Conservation (phyloP, 2,797 vertebrate species). For the Phoxinus dragarum region DNA sequence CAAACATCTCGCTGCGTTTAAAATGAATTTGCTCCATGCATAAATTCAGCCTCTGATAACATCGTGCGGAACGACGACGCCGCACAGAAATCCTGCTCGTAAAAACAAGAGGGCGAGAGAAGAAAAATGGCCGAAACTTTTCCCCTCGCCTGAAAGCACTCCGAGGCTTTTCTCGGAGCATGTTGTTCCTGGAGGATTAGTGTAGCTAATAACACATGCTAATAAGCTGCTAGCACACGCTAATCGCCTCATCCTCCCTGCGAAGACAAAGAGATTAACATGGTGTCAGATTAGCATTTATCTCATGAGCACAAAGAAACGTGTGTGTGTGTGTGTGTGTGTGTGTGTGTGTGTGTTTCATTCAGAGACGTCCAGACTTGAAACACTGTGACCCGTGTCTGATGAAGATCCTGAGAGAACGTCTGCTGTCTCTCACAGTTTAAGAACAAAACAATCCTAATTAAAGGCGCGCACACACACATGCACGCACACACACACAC, state of each 20-base stretch:
- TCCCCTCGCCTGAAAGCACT: conserved; percentile 32
- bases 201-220: conserved; percentile 62
- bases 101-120: conserved; percentile 50
- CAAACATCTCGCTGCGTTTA: conserved; percentile 62
- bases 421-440: conserved; percentile 10
- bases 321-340: background rate
- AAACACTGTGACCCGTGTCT: conserved; percentile 23
- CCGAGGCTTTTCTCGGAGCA: conserved; percentile 44
- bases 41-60: conserved; percentile 72
- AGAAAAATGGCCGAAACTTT: conserved; percentile 65
- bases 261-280: conserved; percentile 63
- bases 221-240: conserved; percentile 52
- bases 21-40: conserved; percentile 53
- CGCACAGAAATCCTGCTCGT: conserved; percentile 52
- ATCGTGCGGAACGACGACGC: conserved; percentile 59
- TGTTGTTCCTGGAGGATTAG: conserved; percentile 53
- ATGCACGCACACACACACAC: background rate
- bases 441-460: background rate
- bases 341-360: conserved; percentile 1
- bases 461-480: background rate
- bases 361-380: conserved; percentile 4
- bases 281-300: conserved; percentile 58
- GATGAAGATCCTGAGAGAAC: conserved; percentile 8
- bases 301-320: conserved; percentile 32
- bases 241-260: conserved; percentile 65